Evolutionary conservation across 2,888 invertebrate genomes (phyloP).

Genomic region (Dermolepida albohirtum): DNA sequence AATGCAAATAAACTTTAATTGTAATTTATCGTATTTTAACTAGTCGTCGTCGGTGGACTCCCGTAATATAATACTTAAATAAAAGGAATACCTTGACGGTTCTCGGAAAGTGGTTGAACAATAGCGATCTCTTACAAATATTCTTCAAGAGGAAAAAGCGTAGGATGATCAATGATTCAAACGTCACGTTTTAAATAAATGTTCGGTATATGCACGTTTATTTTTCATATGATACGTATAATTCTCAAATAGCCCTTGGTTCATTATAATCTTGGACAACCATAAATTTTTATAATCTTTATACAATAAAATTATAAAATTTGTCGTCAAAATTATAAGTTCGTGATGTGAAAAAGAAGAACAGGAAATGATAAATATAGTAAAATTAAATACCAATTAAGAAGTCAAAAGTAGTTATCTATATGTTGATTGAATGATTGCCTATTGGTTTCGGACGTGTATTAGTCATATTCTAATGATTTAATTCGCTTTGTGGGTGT

Average conservation of each 20-base stretch:
- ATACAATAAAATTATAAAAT: slow-evolving; percentile 12
- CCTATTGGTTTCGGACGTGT: no score
- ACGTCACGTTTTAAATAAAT: slow-evolving; percentile 30
- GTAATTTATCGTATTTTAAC: slow-evolving; percentile 46
- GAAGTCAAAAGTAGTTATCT: no score
- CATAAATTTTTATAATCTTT: slow-evolving; percentile 4
- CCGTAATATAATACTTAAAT: slow-evolving; percentile 32
- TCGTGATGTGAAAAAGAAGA: not conserved
- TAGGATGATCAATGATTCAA: slow-evolving; percentile 41
- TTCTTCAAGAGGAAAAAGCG: slow-evolving; percentile 17
- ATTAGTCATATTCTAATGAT: not conserved
- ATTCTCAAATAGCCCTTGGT: not conserved
- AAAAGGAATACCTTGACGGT: slow-evolving; percentile 35
- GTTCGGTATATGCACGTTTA: slow-evolving; percentile 6
- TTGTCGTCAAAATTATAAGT: slow-evolving; percentile 3
- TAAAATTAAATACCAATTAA: no score
- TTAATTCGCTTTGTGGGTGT: slow-evolving; percentile 19
- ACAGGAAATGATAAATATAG: no score
- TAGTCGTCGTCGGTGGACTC: slow-evolving; percentile 36
- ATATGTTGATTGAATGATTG: no score
- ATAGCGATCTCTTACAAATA: slow-evolving; percentile 39
- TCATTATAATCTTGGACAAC: not conserved
- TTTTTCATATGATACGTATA: not conserved
- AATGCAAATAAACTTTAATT: slow-evolving; percentile 44
- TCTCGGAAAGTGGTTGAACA: slow-evolving; percentile 38